phyloP scores from a whole-genome alignment of 2,888 invertebrate species.

The Lycophotia porphyrea region DNA sequence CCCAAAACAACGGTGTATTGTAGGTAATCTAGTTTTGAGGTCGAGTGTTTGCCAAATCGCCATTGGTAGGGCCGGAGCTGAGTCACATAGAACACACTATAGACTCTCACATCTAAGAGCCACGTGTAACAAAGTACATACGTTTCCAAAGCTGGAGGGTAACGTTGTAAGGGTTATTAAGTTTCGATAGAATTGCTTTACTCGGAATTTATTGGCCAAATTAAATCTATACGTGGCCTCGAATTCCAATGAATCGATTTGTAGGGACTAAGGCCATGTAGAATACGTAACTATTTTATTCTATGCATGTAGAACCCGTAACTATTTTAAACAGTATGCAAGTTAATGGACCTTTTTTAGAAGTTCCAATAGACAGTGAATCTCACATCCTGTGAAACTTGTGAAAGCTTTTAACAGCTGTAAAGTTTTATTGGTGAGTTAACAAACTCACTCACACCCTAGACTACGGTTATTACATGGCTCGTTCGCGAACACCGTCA shows the following conservation, averaged over 20 bases:
- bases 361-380: neutral
- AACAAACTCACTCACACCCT: slow-evolving; percentile 40
- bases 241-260: slow-evolving; percentile 49
- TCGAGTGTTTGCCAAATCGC: slow-evolving; percentile 58
- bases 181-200: slow-evolving; percentile 60
- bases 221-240: slow-evolving; percentile 44
- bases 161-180: slow-evolving; percentile 64
- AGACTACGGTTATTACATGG: slow-evolving; percentile 47
- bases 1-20: slow-evolving; percentile 67
- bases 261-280: slow-evolving; percentile 9
- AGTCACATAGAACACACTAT: slow-evolving; percentile 70
- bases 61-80: slow-evolving; percentile 71
- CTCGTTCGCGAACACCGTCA: slow-evolving; percentile 46
- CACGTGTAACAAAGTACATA: slow-evolving; percentile 69
- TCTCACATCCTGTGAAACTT: slow-evolving; percentile 22
- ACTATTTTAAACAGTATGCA: neutral
- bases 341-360: neutral
- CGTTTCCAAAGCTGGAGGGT: slow-evolving; percentile 60
- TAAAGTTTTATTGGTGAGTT: slow-evolving; percentile 58
- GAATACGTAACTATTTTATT: neutral
- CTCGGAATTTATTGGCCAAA: slow-evolving; percentile 62
- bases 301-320: neutral
- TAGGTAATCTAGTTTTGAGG: slow-evolving; percentile 71
- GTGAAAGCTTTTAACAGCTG: slow-evolving; percentile 53
- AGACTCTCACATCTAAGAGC: slow-evolving; percentile 58